A percentile compares a stretch with the other conserved stretches of the same genome.
Conservation (phyloP, 2,113 vertebrate genomes). For the Verasper variegatus region DNA sequence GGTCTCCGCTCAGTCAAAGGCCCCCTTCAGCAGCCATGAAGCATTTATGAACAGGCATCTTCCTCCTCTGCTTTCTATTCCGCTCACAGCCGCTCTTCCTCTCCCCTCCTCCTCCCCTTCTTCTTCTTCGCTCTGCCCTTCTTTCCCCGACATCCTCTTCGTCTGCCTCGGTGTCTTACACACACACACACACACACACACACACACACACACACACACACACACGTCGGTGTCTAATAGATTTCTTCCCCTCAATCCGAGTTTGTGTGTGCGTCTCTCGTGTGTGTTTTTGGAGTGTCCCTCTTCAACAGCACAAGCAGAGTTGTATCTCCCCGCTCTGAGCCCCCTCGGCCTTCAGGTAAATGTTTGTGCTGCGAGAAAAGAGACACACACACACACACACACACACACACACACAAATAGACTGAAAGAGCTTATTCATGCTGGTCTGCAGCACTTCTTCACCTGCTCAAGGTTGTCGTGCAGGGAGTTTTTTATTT, state of each 20-base stretch:
- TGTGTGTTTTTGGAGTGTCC: constrained; percentile 53
- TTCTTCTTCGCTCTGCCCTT: not conserved
- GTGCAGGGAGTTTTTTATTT: not conserved
- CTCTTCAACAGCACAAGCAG: constrained; percentile 51
- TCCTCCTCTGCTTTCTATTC: constrained; percentile 66
- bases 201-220: constrained; percentile 14
- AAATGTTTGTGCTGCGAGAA: constrained; percentile 60
- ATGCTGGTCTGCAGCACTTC: not conserved
- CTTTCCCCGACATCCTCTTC: not conserved
- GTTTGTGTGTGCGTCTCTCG: constrained; percentile 19
- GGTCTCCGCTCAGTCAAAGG: constrained; percentile 59
- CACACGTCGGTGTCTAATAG: constrained; percentile 40
- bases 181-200: constrained; percentile 1
- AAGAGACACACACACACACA: not conserved
- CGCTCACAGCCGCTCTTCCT: constrained; percentile 51
- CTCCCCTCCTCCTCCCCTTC: constrained; percentile 4
- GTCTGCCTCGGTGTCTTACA: not conserved
- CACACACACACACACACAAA: constrained; percentile 29
- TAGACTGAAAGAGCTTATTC: constrained; percentile 35
- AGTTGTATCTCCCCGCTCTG: constrained; percentile 35
- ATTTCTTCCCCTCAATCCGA: constrained; percentile 11
- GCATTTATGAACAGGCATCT: constrained; percentile 73
- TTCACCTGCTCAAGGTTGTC: constrained; percentile 22
- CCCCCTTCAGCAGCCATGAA: constrained; percentile 67
- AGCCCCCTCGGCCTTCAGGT: constrained; percentile 63